Evolutionary conservation across 2,797 vertebrate genomes (phyloP).

Genomic region (Spheniscus humboldti): DNA sequence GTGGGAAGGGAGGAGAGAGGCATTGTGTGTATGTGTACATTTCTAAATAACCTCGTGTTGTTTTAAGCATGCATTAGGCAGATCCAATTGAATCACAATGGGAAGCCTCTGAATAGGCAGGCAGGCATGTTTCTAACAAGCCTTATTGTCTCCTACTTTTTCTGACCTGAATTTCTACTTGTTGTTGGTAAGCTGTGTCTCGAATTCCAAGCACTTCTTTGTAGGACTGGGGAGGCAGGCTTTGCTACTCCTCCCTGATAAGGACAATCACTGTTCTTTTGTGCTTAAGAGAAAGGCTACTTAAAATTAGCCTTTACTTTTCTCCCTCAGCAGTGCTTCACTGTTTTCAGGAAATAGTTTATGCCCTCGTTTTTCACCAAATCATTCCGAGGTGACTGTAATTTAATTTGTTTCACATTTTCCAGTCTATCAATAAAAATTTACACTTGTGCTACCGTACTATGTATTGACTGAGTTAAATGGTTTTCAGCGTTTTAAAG

Average conservation of each 20-base stretch:
- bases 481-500: neutral
- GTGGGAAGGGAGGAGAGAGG: neutral
- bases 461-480: neutral
- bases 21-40: neutral
- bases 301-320: neutral
- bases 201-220: neutral
- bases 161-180: slow-evolving; percentile 46
- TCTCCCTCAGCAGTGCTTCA: neutral
- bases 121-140: slow-evolving; percentile 1
- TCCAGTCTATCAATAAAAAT: neutral
- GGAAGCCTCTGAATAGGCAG: neutral
- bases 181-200: neutral
- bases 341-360: neutral
- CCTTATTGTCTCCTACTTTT: neutral
- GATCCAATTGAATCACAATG: neutral
- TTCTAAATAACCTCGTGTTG: neutral
- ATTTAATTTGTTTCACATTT: neutral
- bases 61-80: neutral
- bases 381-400: neutral
- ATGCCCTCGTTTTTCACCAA: neutral
- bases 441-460: neutral
- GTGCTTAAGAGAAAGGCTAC: neutral
- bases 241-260: slow-evolving; percentile 30
- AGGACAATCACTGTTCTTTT: neutral
- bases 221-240: neutral